Evolutionary conservation across 1,140 invertebrate genomes (phyloP), one percentile per base, ranked within the genome.

Genomic region (Charaxes varanes): DNA sequence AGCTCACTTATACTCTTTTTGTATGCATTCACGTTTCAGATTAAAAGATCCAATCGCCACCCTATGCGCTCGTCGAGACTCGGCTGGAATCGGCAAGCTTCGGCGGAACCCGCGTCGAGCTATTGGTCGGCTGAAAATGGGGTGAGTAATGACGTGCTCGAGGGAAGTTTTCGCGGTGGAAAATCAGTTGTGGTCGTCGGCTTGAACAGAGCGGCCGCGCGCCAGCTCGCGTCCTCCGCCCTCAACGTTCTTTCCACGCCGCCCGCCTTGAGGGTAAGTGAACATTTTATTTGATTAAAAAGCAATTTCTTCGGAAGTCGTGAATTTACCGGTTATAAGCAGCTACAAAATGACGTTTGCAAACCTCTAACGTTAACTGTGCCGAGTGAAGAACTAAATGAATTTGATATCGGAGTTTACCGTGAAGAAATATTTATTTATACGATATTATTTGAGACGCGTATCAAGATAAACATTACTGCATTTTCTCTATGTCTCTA

Each of bases 11-110:
- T 71, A 71, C 76, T 77, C 64, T 77, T 80, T 80, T 76, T 77
- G 62, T 71, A 71, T 77, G 71, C 78, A 74, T 80, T 80, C 78
- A 74, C 71, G 66, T 79, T 80, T 76, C 68, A 83, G 73, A 83
- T 80, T 83, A 83, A 79, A 79, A 78, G 73, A 78, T 71, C 69
- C 73, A 78, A 80, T 79, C 70, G 65, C 69, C 76, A 74, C 76
- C 74, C 76, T 50, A 53, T 41, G 43, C 45, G 30, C 34, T 74
- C 77, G 71, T 62, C 10, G 22, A 37, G 31, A 22, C 31, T 67
- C 78, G 78, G 61, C 22, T 33, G 43, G 14, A 41, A 38, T 50
- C 74, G 78, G 62, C 41, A 50, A 41, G 48, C 40, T 66, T 69
- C 76, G 70, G 14, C 34, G 13, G 40, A 33, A 48, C 43, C 43